Conservation (phyloP, 2,797 vertebrate species). For the Diglossa cyanea region DNA sequence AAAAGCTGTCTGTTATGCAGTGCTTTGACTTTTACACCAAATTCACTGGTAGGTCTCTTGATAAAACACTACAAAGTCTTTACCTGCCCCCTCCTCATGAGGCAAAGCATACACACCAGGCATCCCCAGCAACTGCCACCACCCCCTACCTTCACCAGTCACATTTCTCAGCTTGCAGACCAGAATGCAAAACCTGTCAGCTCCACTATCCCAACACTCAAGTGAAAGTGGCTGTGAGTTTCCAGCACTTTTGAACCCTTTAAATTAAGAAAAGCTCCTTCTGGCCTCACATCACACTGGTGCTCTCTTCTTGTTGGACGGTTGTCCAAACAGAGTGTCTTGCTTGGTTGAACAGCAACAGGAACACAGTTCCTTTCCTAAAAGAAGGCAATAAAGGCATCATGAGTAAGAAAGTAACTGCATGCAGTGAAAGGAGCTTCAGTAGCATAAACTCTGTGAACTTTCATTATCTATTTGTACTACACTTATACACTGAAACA, state of each 20-base stretch:
- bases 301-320: not conserved
- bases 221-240: not conserved
- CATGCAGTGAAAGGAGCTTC: not conserved
- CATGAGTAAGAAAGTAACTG: slow-evolving; percentile 20
- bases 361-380: not conserved
- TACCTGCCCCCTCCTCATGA: not conserved
- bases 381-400: not conserved
- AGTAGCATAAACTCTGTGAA: slow-evolving; percentile 6
- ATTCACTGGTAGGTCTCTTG: not conserved
- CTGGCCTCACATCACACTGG: not conserved
- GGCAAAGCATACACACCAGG: not conserved
- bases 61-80: not conserved
- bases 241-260: not conserved
- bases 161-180: not conserved
- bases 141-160: not conserved
- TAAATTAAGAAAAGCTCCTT: not conserved
- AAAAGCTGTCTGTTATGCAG: not conserved
- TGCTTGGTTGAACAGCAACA: not conserved
- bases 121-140: not conserved
- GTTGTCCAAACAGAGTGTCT: not conserved
- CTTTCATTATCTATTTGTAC: slow-evolving; percentile 12
- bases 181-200: not conserved
- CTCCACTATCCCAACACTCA: not conserved
- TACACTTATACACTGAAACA: not conserved
- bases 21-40: not conserved